These are phyloP conservation scores for Tetranychus urticae DNA, from an alignment of 1,140 invertebrate species.

Conservation along the genomic window DNA sequence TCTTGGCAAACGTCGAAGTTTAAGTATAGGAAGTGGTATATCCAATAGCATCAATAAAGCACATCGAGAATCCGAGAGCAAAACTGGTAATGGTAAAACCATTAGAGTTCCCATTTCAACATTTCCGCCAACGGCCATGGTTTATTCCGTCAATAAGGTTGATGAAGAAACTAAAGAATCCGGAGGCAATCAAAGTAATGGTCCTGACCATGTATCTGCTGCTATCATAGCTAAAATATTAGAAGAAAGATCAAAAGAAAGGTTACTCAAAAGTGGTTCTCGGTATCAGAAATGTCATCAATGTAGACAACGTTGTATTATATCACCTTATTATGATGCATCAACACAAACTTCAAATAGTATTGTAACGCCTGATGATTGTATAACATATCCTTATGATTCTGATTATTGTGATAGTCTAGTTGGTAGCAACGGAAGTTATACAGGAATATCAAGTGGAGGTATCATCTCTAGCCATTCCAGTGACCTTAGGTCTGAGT, in stretches of 20 bases:
- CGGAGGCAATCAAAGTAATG: conserved; percentile 12
- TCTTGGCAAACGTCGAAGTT: not conserved
- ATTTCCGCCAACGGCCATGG: conserved; percentile 66
- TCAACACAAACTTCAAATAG: conserved; percentile 9
- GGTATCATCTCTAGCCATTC: too few relatives aligned
- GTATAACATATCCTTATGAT: not conserved
- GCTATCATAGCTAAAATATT: conserved; percentile 79
- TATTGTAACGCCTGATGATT: not conserved
- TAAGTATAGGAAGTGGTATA: not conserved
- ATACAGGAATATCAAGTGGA: too few relatives aligned
- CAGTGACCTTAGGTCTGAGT: too few relatives aligned
- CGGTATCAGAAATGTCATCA: conserved; percentile 25
- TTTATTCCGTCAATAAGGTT: conserved; percentile 43
- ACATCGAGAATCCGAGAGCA: not conserved
- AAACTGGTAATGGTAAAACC: conserved; percentile 25
- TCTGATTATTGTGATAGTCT: not conserved
- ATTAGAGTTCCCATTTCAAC: conserved; percentile 57
- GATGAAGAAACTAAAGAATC: conserved; percentile 13
- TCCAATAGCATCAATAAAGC: not conserved
- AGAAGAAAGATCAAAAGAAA: conserved; percentile 51
- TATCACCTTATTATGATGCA: conserved; percentile 7
- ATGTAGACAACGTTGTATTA: conserved; percentile 4
- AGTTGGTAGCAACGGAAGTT: too few relatives aligned
- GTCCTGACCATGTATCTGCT: conserved; percentile 57
- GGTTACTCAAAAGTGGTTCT: conserved; percentile 11